Evolutionary conservation across 1,140 invertebrate species (phyloP), one percentile per base, ranked within the genome.

Genomic region (Lordiphosa mommai): DNA sequence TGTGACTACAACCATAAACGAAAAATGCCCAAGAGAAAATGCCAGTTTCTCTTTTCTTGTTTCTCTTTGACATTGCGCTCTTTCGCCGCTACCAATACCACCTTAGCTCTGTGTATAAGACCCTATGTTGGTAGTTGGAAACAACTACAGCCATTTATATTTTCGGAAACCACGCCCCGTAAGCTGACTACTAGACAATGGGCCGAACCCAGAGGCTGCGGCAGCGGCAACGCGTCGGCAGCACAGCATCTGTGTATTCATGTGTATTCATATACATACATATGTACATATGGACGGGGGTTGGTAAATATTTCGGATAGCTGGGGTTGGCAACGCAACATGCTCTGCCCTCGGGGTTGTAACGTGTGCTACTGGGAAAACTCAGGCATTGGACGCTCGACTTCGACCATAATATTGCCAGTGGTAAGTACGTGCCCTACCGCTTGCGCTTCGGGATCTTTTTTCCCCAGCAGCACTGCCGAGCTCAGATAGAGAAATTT

Each of bases 341-440:
- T 20, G 32, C 48, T 61, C 68, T 80, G 72, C 74, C 85, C 82
- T 70, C 47, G 77, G 80, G 85, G 85, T 73, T 69, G 85, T 67
- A 65, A 73, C 80, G 77, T 66, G 61, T 74, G 86, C 86, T 88
- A 88, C 86, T 88, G 80, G 76, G 79, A 73, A 82, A 69, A 82
- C 61, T 68, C 84, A 59, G 64, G 84, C 71, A 87, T 84, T 69
- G 67, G 61, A 58, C 60, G 59, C 77, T 72, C 43, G 61, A 33
- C 47, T 37, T 38, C 37, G 23, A 27, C 23, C 23, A 37, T 40
- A 44, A 41, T 61, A 69, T 72, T 72, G 72, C 59, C 72, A 77
- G 77, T 84, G 77, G 77, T 84, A 76, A 60, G 77, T 77, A 77
- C 61, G 74, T 74, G 73, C 60, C 67, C 51, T 56, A 55, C 55